Conservation (phyloP, 1,140 invertebrate species). For the Laupala kohalensis region DNA sequence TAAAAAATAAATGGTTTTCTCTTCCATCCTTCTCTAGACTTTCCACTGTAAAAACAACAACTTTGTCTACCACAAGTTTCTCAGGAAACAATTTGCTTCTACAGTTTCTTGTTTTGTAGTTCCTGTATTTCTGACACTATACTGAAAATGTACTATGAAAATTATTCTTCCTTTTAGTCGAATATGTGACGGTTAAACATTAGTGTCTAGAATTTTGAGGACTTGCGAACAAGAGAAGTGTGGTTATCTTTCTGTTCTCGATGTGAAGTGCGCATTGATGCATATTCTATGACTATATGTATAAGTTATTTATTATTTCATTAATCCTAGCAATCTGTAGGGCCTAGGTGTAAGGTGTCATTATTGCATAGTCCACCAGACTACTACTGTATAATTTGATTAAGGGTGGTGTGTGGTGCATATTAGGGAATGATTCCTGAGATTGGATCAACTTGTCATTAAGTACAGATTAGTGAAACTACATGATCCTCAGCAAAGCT, state of each 20-base stretch:
- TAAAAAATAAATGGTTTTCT: too few species aligned
- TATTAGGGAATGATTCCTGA: background rate
- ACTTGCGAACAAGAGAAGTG: background rate
- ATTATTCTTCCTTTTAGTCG: too few species aligned
- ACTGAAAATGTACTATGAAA: too few species aligned
- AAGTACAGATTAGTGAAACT: slow-evolving; percentile 1
- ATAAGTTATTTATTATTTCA: slow-evolving; percentile 15
- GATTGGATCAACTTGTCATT: background rate
- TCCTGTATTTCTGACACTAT: too few species aligned
- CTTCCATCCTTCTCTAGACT: too few species aligned
- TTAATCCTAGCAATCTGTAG: slow-evolving; percentile 11
- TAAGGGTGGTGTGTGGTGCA: slow-evolving; percentile 6
- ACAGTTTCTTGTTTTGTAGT: too few species aligned
- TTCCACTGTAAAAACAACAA: too few species aligned
- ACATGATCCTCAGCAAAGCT: background rate
- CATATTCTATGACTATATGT: background rate
- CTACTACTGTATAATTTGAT: slow-evolving; percentile 11
- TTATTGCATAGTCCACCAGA: slow-evolving; percentile 10
- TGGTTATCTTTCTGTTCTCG: background rate
- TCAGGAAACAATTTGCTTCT: too few species aligned
- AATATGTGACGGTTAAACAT: background rate
- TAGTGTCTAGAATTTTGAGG: background rate
- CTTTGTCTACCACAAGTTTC: too few species aligned
- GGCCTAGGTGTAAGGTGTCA: slow-evolving; percentile 15
- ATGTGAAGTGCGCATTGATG: background rate